Conservation (phyloP, 2,113 vertebrate species). For the Brachypteracias leptosomus region DNA sequence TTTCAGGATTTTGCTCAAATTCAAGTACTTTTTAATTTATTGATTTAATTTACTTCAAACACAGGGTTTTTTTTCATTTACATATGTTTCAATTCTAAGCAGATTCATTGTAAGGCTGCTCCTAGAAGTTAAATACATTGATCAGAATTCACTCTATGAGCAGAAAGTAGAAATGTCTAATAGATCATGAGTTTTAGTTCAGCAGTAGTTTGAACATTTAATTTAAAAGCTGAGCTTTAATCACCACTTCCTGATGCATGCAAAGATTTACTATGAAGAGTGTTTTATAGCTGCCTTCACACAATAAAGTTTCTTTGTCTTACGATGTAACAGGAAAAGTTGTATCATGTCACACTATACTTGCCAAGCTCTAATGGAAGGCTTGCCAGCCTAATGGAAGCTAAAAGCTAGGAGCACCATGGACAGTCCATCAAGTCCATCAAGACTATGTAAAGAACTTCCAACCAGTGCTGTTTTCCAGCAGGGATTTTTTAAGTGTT, state of each 20-base stretch:
- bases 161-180: neutral
- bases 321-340: neutral
- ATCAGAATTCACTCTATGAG: neutral
- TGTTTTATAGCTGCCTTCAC: neutral
- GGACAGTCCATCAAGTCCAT: neutral
- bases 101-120: neutral
- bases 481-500: neutral
- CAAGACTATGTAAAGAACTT: neutral
- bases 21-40: neutral
- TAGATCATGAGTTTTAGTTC: neutral
- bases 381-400: neutral
- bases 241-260: neutral
- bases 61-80: neutral
- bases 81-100: neutral
- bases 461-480: neutral
- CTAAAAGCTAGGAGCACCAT: neutral
- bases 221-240: neutral
- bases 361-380: neutral
- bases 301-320: neutral
- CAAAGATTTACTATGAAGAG: neutral
- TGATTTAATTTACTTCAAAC: neutral
- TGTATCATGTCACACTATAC: neutral
- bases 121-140: neutral
- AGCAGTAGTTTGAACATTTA: neutral
- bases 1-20: neutral